Conservation (phyloP, 2,113 vertebrate species). For the Rafetus swinhoei region DNA sequence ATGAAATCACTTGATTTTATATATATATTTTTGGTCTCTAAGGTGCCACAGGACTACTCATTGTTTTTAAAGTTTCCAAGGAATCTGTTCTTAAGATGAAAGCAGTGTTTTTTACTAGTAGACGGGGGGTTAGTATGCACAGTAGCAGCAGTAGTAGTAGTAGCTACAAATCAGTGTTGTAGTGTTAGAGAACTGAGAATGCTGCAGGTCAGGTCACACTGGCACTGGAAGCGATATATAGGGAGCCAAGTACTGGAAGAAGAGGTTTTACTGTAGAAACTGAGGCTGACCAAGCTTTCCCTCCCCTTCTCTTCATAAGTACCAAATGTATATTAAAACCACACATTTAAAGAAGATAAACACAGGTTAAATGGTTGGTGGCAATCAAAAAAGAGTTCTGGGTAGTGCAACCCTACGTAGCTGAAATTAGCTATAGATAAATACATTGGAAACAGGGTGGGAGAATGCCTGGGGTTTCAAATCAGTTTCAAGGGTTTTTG, state of each 20-base stretch:
- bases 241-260: accelerated
- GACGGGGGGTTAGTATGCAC: background rate
- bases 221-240: accelerated
- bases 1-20: no score
- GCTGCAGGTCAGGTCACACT: background rate
- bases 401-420: no score
- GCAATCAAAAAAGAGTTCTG: background rate
- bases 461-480: background rate
- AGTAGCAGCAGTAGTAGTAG: background rate
- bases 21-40: no score
- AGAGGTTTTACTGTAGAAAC: background rate
- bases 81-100: background rate
- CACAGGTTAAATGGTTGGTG: accelerated
- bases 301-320: background rate
- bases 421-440: accelerated
- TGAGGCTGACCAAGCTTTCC: background rate
- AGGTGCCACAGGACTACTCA: no score
- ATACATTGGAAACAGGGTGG: background rate
- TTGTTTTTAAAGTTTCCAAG: background rate
- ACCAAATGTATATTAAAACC: background rate
- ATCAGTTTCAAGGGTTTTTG: background rate
- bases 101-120: background rate
- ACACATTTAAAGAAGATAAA: background rate
- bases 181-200: background rate
- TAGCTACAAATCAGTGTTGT: background rate